Evolutionary conservation across 2,888 invertebrate species (phyloP).

Genomic region (Xestia ashworthii): DNA sequence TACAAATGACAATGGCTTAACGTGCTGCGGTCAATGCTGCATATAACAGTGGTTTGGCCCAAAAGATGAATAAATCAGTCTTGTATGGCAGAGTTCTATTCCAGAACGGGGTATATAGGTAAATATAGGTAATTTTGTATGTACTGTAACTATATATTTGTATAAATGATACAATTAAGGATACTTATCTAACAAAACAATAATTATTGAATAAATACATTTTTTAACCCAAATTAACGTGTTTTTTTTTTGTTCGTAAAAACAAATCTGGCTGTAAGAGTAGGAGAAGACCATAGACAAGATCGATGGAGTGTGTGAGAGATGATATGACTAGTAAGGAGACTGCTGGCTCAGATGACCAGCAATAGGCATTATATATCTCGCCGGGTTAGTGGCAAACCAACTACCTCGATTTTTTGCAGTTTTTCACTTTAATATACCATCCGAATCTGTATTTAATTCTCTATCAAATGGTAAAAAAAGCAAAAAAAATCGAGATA

Average conservation of each 20-base stretch:
- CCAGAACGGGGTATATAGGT: background rate
- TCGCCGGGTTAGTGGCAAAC: no score
- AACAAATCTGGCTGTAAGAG: background rate
- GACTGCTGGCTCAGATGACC: background rate
- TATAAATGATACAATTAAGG: conserved; percentile 23
- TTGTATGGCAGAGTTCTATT: conserved; percentile 84
- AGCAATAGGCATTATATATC: background rate
- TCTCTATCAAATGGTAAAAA: no score
- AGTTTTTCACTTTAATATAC: no score
- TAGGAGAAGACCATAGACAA: background rate
- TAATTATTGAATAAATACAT: conserved; percentile 11
- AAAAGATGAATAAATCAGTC: conserved; percentile 92
- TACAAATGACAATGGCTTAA: no score
- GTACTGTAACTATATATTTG: conserved; percentile 29
- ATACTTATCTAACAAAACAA: conserved; percentile 3
- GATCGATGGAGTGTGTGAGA: background rate
- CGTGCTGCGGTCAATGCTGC: conserved; percentile 79
- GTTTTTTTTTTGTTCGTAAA: background rate
- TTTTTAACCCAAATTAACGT: conserved; percentile 17
- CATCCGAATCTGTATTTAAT: no score
- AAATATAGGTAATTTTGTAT: conserved; percentile 10
- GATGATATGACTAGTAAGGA: background rate
- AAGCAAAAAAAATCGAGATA: no score
- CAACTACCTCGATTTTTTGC: no score
- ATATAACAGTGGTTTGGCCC: conserved; percentile 94